Evolutionary conservation across 2,797 vertebrate genomes (phyloP), one percentile per base, ranked within the genome.

Genomic region (Hozukius guyotensis): DNA sequence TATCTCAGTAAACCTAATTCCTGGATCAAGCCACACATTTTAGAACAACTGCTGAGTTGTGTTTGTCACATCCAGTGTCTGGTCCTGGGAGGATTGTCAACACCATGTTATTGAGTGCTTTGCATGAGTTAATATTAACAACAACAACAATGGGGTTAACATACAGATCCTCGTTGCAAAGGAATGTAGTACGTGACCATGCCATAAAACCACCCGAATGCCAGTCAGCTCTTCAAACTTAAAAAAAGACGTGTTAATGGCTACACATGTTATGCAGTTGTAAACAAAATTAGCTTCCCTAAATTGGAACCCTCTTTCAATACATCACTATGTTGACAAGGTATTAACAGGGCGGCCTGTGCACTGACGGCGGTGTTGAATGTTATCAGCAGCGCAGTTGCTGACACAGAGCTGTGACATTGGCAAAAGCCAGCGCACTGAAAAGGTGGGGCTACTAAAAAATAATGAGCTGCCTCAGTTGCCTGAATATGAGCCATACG

Each of bases 221-320:
- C 34, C 46, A 27, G 18, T 56, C 38, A 46, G 31, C 57, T 66
- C 20, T 75, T 31, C 56, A 59, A 49, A 36, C 72, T 52, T 68
- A 62, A 78, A 84, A 52, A 85, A 38, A 77, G 8, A 77, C 1
- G 22, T 78, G 78, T 80, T 83, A 65, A 88, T 55, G 63, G 73
- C 63, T 49, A 57, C 49, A 60, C 1, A n/a, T 70, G 61, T 24
- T 55, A 31, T 49, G 34, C 65, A 65, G 46, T 34, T 75, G 65
- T 59, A 78, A 76, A 87, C 61, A 85, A 77, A 78, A 82, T 72
- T 27, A 59, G 53, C 59, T 36, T 68, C 24, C 38, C 34, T 55
- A 29, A 81, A 61, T 22, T 77, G 65, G 49, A 62, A 13, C 12
- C 4, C 14, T 57, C 16, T 66, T 75, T 56, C 59, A 79, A 10